Evolutionary conservation across 2,113 vertebrate genomes (phyloP), one percentile per base, ranked within the genome.

Genomic region (Poeciliopsis prolifica): DNA sequence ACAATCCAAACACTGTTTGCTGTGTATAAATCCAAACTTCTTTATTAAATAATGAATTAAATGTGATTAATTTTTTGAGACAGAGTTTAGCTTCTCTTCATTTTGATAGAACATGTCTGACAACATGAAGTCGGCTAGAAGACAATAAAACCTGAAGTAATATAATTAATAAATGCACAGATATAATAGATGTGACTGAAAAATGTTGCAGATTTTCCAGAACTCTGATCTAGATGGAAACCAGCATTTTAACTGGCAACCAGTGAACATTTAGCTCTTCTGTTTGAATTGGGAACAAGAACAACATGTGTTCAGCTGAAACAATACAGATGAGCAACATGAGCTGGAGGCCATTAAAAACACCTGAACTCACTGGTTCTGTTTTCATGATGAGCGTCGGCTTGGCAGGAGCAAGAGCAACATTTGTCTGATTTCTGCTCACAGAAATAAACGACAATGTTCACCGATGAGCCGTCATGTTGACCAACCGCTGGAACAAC

Each of bases 351-450:
- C 73, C 19, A 68, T 24, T 67, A 40, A 40, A 82, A 83, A 74
- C 24, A 68, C 40, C 62, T 37, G 72, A 77, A 68, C 42, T 70
- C 22, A 2, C 40, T 75, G 8, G 1, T 71, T 58, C 58, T 63
- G 79, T 69, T 82, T 79, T 35, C 40, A 42, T 70, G 64, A 70
- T 37, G 42, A 42, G 4, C 65, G 60, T 48, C 61, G 61, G 40
- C 22, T 58, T 66, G 75, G 68, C 26, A 70, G 65, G 28, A 79
- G 65, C 74, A 86, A 63, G 80, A 73, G 78, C 58, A 73, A 68
- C 24, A 0, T 24, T 68, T 24, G 0, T 74, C 67, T 70, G 35
- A 72, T 60, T 75, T 61, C 8, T 58, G 51, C 3, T 48, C 22
- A 24, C 10, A 24, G n/a, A n/a, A 58, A n/a, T 10, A 10, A 61